phyloP scores from a whole-genome alignment of 2,113 vertebrate species.

The Archocentrus centrarchus region DNA sequence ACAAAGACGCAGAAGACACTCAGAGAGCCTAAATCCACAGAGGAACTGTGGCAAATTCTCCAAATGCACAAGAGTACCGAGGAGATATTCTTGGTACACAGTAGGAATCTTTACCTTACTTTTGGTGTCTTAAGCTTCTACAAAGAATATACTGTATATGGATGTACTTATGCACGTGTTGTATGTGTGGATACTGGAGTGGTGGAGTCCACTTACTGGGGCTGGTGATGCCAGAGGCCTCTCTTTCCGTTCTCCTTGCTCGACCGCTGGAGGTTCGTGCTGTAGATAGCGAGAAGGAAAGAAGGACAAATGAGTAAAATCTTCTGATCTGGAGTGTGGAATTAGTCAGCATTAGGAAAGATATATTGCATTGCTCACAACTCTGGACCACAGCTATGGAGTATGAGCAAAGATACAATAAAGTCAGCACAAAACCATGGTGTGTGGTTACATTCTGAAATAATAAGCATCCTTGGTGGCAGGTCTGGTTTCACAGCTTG shows the following conservation, averaged over 20 bases:
- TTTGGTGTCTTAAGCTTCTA: background rate
- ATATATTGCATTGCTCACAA: background rate
- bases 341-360: background rate
- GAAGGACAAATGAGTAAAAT: conserved; percentile 12
- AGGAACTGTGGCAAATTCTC: background rate
- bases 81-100: background rate
- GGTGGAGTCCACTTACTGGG: conserved; percentile 72
- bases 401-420: background rate
- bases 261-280: conserved; percentile 72
- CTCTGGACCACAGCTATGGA: background rate
- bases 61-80: background rate
- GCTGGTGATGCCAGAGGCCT: conserved; percentile 67
- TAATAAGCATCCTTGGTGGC: background rate
- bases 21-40: background rate
- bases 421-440: background rate
- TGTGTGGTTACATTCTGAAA: background rate
- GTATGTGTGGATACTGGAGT: background rate
- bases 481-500: background rate
- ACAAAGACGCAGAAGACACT: background rate
- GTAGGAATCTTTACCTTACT: background rate
- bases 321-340: background rate
- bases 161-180: background rate
- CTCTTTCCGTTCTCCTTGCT: conserved; percentile 73
- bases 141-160: too few relatives aligned
- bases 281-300: conserved; percentile 37